phyloP scores from a whole-genome alignment of 1,140 invertebrate species.

The Cylas formicarius region DNA sequence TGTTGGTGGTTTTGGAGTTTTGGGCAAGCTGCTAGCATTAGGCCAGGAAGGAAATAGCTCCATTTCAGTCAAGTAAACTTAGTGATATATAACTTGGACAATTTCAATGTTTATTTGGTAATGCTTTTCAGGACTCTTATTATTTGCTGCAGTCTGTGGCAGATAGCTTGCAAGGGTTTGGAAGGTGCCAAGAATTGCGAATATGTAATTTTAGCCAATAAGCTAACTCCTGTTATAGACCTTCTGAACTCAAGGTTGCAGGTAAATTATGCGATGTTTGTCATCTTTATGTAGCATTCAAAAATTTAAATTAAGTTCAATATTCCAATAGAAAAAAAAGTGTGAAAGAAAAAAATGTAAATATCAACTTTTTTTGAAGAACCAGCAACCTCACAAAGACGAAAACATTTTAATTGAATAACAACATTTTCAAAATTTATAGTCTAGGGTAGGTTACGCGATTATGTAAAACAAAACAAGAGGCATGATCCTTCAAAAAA shows the following conservation, averaged over 20 bases:
- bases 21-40: slow-evolving; percentile 37
- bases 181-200: slow-evolving; percentile 54
- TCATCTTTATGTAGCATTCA: too few relatives aligned
- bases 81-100: background rate
- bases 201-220: slow-evolving; percentile 62
- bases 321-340: too few relatives aligned
- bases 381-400: too few relatives aligned
- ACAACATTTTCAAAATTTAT: too few relatives aligned
- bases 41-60: slow-evolving; percentile 38
- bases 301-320: too few relatives aligned
- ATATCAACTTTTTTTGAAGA: too few relatives aligned
- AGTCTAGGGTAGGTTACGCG: too few relatives aligned
- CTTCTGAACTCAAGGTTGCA: slow-evolving; percentile 59
- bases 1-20: slow-evolving; percentile 35
- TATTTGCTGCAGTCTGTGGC: slow-evolving; percentile 54
- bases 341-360: too few relatives aligned
- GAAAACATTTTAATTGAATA: too few relatives aligned
- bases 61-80: slow-evolving; percentile 52
- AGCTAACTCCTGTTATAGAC: slow-evolving; percentile 59
- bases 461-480: too few relatives aligned
- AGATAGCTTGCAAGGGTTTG: slow-evolving; percentile 48
- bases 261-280: too few relatives aligned
- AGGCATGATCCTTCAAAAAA: too few relatives aligned
- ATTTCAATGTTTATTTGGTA: background rate
- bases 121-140: slow-evolving; percentile 51